These are phyloP conservation scores for Leptopilina clavipes DNA, from an alignment of 1,140 invertebrate species.

Conservation along the genomic window DNA sequence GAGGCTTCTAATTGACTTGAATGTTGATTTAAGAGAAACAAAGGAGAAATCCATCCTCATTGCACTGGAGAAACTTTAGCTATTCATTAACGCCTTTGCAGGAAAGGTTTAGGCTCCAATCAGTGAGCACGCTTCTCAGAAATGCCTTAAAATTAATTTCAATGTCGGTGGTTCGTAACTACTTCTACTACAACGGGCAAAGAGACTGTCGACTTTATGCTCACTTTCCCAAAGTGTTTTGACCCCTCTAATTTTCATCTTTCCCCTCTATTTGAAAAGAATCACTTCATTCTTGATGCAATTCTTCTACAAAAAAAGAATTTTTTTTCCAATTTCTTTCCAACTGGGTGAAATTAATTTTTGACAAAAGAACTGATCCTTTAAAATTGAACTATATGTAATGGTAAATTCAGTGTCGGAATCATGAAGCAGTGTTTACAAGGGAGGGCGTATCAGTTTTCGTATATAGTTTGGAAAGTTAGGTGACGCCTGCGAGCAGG, in stretches of 20 bases:
- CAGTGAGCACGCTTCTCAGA: constrained; percentile 40
- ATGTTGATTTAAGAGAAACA: constrained; percentile 35
- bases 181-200: too few relatives aligned
- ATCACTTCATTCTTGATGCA: too few relatives aligned
- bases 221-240: too few relatives aligned
- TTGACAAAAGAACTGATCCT: too few relatives aligned
- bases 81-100: constrained; percentile 29
- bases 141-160: constrained; percentile 49
- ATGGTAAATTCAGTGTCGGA: background rate
- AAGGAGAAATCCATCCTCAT: constrained; percentile 27
- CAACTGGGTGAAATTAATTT: too few relatives aligned
- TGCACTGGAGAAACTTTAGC: constrained; percentile 17
- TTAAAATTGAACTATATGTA: too few relatives aligned
- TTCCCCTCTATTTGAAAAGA: too few relatives aligned
- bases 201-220: too few relatives aligned
- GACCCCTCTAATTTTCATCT: too few relatives aligned
- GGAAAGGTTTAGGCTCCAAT: constrained; percentile 38
- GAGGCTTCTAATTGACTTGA: constrained; percentile 30
- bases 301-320: too few relatives aligned
- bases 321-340: too few relatives aligned
- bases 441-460: constrained; percentile 49
- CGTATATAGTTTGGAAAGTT: constrained; percentile 38
- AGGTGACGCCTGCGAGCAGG: constrained; percentile 21
- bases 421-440: background rate
- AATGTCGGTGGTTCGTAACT: too few relatives aligned